A percentile compares a stretch with the other conserved stretches of the same genome.
Evolutionary conservation across 2,888 invertebrate species (phyloP).

Genomic region (Sphinx pinastri): DNA sequence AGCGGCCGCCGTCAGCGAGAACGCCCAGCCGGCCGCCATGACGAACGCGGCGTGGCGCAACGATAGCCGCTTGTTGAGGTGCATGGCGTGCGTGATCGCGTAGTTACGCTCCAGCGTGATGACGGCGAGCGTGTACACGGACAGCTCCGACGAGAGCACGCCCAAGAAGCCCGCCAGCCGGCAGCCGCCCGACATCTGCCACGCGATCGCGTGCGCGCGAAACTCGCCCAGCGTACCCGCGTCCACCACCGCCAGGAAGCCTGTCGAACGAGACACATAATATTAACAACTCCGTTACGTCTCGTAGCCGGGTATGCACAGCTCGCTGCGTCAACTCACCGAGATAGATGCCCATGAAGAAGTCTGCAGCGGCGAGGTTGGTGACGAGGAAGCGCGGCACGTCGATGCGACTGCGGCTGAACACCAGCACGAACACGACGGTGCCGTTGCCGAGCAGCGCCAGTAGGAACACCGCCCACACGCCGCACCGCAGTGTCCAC

Average conservation of each 20-base stretch:
- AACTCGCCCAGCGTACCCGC: constrained; percentile 98
- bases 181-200: constrained; percentile 98
- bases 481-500: constrained; percentile 98
- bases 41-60: constrained; percentile 95
- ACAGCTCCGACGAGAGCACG: constrained; percentile 96
- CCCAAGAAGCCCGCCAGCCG: constrained; percentile 97
- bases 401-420: constrained; percentile 96
- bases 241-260: constrained; percentile 97
- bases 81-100: constrained; percentile 99
- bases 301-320: not conserved
- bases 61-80: constrained; percentile 96
- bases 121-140: constrained; percentile 97
- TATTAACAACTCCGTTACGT: not conserved
- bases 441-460: constrained; percentile 98
- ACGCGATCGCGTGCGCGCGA: constrained; percentile 97
- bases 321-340: constrained; percentile 73
- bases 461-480: constrained; percentile 98
- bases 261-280: constrained; percentile 65
- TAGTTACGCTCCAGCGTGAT: constrained; percentile 98
- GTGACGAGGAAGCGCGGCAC: constrained; percentile 98
- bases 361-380: constrained; percentile 98
- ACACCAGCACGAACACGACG: constrained; percentile 96
- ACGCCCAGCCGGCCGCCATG: constrained; percentile 96
- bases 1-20: constrained; percentile 93
- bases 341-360: constrained; percentile 98